Evolutionary conservation across 2,797 vertebrate species (phyloP).

Genomic region (Takifugu ocellatus): DNA sequence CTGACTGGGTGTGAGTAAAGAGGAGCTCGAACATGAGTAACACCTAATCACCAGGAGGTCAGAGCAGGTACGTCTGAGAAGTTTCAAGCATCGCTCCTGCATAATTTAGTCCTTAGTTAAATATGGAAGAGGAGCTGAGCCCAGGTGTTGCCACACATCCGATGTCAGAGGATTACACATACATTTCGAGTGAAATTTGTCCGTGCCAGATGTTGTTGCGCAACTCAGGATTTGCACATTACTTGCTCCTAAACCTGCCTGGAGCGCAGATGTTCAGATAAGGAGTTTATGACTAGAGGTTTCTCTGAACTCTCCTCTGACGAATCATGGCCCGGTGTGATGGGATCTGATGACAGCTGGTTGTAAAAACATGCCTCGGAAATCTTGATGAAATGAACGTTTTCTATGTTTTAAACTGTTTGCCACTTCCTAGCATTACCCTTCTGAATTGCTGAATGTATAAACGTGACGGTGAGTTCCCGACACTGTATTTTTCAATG

Average conservation of each 20-base stretch:
- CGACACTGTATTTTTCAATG: too few relatives aligned
- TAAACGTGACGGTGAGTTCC: too few relatives aligned
- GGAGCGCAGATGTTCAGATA: conserved; percentile 57
- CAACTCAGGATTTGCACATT: conserved; percentile 52
- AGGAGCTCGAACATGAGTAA: background rate
- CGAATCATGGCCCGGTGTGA: conserved; percentile 22
- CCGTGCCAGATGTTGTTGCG: conserved; percentile 56
- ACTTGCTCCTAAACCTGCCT: conserved; percentile 56
- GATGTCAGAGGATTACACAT: conserved; percentile 36
- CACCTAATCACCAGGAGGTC: background rate
- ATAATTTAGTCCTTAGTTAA: background rate
- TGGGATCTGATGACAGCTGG: conserved; percentile 24
- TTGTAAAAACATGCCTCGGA: conserved; percentile 14
- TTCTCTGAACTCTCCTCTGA: conserved; percentile 27
- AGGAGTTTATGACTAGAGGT: conserved; percentile 40
- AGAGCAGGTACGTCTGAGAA: background rate
- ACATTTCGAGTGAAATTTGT: conserved; percentile 45
- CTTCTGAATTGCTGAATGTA: too few relatives aligned
- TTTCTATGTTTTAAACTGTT: too few relatives aligned
- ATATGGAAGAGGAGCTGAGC: background rate
- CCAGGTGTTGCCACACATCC: background rate
- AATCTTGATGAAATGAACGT: background rate
- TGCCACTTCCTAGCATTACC: too few relatives aligned
- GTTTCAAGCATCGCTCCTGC: background rate
- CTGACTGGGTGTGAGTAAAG: conserved; percentile 7